These are phyloP conservation scores for Druon quercuslanigerum DNA, from an alignment of 1,140 invertebrate species.

Conservation along the genomic window DNA sequence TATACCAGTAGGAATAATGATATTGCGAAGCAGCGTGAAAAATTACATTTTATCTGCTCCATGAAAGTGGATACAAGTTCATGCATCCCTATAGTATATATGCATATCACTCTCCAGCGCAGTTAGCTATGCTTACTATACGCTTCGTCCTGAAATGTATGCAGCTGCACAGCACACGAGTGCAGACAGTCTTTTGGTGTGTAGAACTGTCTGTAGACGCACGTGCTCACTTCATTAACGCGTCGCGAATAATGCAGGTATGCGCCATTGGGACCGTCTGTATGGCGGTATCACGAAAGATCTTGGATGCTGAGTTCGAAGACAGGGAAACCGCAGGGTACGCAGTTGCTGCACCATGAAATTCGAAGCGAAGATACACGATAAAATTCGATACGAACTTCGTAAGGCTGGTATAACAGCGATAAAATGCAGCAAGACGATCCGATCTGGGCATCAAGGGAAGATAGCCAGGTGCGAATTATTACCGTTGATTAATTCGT, in stretches of 20 bases:
- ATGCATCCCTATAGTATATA: not conserved
- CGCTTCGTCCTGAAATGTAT: not conserved
- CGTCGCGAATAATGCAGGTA: constrained; percentile 40
- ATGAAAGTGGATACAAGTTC: constrained; percentile 10
- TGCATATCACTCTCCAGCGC: constrained; percentile 11
- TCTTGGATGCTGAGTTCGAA: constrained; percentile 3
- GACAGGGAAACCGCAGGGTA: constrained; percentile 29
- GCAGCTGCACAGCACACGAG: constrained; percentile 1
- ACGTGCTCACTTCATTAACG: constrained; percentile 45
- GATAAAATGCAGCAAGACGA: constrained; percentile 26
- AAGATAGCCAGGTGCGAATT: constrained; percentile 10
- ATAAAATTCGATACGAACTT: constrained; percentile 25
- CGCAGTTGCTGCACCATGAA: constrained; percentile 33
- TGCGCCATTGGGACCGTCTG: constrained; percentile 43
- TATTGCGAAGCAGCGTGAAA: not conserved
- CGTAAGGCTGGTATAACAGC: constrained; percentile 11
- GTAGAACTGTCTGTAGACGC: not conserved
- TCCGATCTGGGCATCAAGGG: constrained; percentile 9
- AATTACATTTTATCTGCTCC: constrained; percentile 4
- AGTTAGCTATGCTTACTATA: constrained; percentile 8
- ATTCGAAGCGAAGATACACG: constrained; percentile 26
- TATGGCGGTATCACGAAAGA: constrained; percentile 40
- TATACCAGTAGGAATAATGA: constrained; percentile 13
- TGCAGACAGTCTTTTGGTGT: constrained; percentile 1
- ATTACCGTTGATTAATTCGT: constrained; percentile 26